phyloP scores from a whole-genome alignment of 2,888 invertebrate species.

The Tanypteryx hageni region DNA sequence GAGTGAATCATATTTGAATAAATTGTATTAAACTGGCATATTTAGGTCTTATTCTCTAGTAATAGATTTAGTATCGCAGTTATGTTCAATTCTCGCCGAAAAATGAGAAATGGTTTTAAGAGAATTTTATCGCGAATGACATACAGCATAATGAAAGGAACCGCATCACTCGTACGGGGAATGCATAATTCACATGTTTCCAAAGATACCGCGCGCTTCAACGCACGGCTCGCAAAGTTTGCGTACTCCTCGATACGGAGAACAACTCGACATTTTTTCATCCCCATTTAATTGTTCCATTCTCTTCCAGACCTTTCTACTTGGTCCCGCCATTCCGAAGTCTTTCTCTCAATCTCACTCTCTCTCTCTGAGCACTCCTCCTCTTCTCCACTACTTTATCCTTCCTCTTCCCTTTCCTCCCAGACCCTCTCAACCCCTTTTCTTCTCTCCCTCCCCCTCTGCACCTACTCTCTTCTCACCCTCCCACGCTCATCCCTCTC shows the following conservation, averaged over 20 bases:
- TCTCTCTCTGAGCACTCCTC: background rate
- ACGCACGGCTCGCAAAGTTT: background rate
- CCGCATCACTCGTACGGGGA: background rate
- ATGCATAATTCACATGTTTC: background rate
- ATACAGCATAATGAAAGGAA: no score
- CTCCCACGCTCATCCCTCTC: background rate
- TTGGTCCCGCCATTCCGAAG: background rate
- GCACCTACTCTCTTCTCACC: background rate
- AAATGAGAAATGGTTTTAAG: no score
- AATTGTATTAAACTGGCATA: no score
- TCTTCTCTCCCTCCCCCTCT: background rate
- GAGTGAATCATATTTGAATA: no score
- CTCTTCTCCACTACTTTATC: background rate
- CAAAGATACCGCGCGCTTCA: background rate
- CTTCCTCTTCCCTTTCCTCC: background rate
- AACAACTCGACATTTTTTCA: background rate
- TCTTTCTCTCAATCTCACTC: background rate
- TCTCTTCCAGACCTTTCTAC: slow-evolving; percentile 2
- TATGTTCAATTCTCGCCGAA: no score
- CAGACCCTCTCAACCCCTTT: background rate
- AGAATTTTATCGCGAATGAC: no score
- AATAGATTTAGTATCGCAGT: no score
- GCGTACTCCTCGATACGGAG: background rate
- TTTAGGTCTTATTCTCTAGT: no score
- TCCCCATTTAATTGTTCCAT: slow-evolving; percentile 1